Evolutionary conservation across 1,140 invertebrate species (phyloP).

Genomic region (roundworm (Caenorhabditis elegans)): DNA sequence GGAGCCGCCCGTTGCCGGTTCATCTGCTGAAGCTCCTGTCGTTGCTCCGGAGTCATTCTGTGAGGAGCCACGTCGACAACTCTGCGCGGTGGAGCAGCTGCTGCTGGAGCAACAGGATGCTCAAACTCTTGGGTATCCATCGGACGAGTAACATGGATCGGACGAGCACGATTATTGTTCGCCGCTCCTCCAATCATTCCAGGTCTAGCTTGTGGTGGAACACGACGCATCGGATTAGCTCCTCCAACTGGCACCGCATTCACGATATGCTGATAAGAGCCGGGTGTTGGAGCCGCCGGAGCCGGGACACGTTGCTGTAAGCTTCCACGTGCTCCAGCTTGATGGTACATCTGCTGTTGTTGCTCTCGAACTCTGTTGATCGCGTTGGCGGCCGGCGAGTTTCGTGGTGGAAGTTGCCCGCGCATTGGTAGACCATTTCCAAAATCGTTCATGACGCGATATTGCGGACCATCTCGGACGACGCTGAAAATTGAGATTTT

Average conservation of each 20-base stretch:
- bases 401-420: too few relatives aligned
- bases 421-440: neutral
- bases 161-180: neutral
- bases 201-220: neutral
- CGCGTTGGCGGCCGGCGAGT: too few relatives aligned
- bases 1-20: neutral
- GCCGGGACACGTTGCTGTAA: neutral
- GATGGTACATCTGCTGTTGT: too few relatives aligned
- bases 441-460: neutral
- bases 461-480: neutral
- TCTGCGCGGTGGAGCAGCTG: neutral
- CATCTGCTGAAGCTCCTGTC: neutral
- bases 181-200: neutral
- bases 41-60: neutral
- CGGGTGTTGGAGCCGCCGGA: neutral
- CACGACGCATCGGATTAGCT: neutral
- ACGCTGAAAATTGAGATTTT: too few relatives aligned
- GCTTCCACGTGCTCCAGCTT: too few relatives aligned
- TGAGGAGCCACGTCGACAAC: neutral
- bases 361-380: too few relatives aligned
- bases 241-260: neutral
- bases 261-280: neutral
- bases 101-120: neutral
- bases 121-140: too few relatives aligned
- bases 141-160: neutral